Evolutionary conservation across 2,797 vertebrate genomes (phyloP).

Genomic region (Oreochromis grahami): DNA sequence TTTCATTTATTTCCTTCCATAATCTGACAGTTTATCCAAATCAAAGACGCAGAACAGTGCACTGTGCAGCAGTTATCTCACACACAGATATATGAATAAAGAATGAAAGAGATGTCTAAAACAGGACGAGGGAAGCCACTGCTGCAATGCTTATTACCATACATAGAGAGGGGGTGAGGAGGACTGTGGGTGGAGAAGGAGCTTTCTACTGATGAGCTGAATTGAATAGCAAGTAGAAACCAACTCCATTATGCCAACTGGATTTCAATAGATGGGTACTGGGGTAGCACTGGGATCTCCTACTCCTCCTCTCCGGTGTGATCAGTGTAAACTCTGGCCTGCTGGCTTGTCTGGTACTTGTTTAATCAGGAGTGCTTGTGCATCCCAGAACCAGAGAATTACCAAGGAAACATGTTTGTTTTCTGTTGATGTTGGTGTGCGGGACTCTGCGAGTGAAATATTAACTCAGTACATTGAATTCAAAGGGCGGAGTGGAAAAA

Average conservation of each 20-base stretch:
- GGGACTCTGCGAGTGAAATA: background rate
- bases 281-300: background rate
- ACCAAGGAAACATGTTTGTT: background rate
- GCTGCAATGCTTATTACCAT: slow-evolving; percentile 66
- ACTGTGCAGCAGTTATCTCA: slow-evolving; percentile 31
- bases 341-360: background rate
- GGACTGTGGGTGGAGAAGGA: slow-evolving; percentile 45
- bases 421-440: background rate
- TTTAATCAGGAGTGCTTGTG: background rate
- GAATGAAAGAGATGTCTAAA: slow-evolving; percentile 31
- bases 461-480: background rate
- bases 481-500: background rate
- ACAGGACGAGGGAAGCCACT: slow-evolving; percentile 46
- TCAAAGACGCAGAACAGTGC: background rate
- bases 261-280: background rate
- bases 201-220: slow-evolving; percentile 39
- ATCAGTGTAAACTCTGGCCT: background rate
- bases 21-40: slow-evolving; percentile 1
- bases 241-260: slow-evolving; percentile 46
- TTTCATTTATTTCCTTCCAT: background rate
- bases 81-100: slow-evolving; percentile 36
- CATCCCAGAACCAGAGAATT: background rate
- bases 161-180: slow-evolving; percentile 18
- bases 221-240: slow-evolving; percentile 58
- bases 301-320: background rate